Evolutionary conservation across 1,140 invertebrate species (phyloP), one percentile per base, ranked within the genome.

Genomic region (Amyelois transitella): DNA sequence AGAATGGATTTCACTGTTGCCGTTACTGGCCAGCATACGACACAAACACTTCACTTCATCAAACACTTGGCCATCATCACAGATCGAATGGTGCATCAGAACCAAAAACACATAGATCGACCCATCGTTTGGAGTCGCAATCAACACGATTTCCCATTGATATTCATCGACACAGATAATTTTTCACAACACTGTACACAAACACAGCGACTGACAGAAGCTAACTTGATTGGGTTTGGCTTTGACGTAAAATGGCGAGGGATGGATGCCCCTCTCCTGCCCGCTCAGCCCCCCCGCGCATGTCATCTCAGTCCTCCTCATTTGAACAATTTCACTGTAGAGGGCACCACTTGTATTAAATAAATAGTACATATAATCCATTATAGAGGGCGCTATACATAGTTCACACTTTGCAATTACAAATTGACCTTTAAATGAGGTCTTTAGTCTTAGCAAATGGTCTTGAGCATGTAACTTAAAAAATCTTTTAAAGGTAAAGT

Each of bases 201-300:
- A 87, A 86, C 84, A 88, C 82, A 77, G 63, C 81, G 77, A 81
- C 72, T 85, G 81, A 84, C 81, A 85, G 81, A 79, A 81, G 71
- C 81, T 78, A 77, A 78, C 82, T 85, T 83, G 83, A 86, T 84
- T 80, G 72, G 72, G 63, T 66, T 65, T 70, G 76, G 79, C 74
- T 87, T 57, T 86, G 81, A 86, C 82, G 78, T 76, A 85, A 88
- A 88, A 88, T 86, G 82, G 82, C 77, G 81, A 86, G 76, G 76
- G 71, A 73, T 74, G 66, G 69, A 71, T 64, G 58, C 68, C 69
- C 75, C 67, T 62, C n/a, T n/a, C n/a, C n/a, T n/a, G n/a, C 62
- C 75, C 75, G 60, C 80, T 62, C 70, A 28, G 66, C 64, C 74
- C 80, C 67, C 66, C 74, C 78, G 69, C 78, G 68, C 66, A 75